Evolutionary conservation across 1,140 invertebrate species (phyloP).

Genomic region (Zaprionus gabonicus): DNA sequence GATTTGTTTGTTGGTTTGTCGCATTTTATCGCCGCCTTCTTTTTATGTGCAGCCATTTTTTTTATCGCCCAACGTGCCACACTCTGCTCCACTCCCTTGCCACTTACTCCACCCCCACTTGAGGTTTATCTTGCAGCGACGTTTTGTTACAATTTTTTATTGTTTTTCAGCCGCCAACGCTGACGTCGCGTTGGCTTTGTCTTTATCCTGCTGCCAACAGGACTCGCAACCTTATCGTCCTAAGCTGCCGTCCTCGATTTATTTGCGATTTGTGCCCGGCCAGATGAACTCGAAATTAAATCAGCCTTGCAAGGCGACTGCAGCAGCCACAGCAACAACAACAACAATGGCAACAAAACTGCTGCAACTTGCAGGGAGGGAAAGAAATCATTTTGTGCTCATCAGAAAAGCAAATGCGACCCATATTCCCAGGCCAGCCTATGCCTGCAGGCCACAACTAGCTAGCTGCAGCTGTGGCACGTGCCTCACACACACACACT

Average conservation of each 20-base stretch:
- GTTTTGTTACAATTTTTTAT: constrained; percentile 79
- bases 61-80: constrained; percentile 64
- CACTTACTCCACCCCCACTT: constrained; percentile 2
- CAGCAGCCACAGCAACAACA: constrained; percentile 13
- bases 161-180: constrained; percentile 64
- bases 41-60: constrained; percentile 78
- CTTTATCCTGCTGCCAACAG: constrained; percentile 24
- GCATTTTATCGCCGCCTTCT: constrained; percentile 72
- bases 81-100: neutral
- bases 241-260: constrained; percentile 56
- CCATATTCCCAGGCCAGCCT: constrained; percentile 57
- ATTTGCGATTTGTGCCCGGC: constrained; percentile 65
- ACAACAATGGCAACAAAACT: neutral
- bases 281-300: constrained; percentile 78
- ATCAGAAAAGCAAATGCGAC: constrained; percentile 57
- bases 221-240: constrained; percentile 13
- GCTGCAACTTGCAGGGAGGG: constrained; percentile 27
- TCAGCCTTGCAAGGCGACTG: constrained; percentile 43
- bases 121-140: constrained; percentile 66
- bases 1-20: constrained; percentile 63
- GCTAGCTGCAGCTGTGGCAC: constrained; percentile 41
- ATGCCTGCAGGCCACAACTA: constrained; percentile 35
- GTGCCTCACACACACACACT: constrained; percentile 41
- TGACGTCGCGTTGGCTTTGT: constrained; percentile 51
- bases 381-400: constrained; percentile 53